phyloP scores from a whole-genome alignment of 2,888 invertebrate species.

The Mythimna lalbum region DNA sequence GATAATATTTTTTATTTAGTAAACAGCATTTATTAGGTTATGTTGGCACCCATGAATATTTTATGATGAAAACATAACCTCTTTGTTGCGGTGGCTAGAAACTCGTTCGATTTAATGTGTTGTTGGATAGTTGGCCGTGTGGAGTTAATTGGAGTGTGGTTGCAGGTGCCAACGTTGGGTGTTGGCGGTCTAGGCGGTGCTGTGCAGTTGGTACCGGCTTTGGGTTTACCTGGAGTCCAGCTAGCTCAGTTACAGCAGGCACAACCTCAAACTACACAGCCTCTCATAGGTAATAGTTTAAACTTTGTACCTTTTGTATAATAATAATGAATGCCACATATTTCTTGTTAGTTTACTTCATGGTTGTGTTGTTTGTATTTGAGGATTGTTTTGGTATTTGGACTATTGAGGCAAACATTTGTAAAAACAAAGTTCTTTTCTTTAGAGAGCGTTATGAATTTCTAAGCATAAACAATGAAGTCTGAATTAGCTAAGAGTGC shows the following conservation, averaged over 20 bases:
- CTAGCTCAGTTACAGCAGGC: constrained; percentile 83
- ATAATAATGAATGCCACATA: no score
- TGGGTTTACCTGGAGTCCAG: constrained; percentile 89
- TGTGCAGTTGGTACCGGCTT: constrained; percentile 95
- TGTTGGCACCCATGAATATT: constrained; percentile 44
- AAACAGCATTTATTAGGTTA: constrained; percentile 23
- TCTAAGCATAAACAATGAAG: neutral
- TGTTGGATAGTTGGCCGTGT: neutral
- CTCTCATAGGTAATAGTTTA: constrained; percentile 53
- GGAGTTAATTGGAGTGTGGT: constrained; percentile 11
- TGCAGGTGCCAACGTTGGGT: constrained; percentile 91
- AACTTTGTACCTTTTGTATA: neutral
- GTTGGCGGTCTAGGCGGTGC: constrained; percentile 94
- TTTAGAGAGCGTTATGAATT: neutral
- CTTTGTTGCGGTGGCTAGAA: constrained; percentile 25
- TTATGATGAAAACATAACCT: constrained; percentile 43
- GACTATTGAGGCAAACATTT: no score
- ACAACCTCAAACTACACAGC: constrained; percentile 77
- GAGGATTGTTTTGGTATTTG: no score
- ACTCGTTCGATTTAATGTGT: constrained; percentile 38
- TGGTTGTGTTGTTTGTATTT: no score
- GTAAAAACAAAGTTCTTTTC: no score
- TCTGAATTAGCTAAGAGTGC: neutral
- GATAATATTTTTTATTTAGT: constrained; percentile 3
- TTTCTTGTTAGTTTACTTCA: no score